Conservation (phyloP, 2,113 vertebrate genomes). For the Nettapus auritus region DNA sequence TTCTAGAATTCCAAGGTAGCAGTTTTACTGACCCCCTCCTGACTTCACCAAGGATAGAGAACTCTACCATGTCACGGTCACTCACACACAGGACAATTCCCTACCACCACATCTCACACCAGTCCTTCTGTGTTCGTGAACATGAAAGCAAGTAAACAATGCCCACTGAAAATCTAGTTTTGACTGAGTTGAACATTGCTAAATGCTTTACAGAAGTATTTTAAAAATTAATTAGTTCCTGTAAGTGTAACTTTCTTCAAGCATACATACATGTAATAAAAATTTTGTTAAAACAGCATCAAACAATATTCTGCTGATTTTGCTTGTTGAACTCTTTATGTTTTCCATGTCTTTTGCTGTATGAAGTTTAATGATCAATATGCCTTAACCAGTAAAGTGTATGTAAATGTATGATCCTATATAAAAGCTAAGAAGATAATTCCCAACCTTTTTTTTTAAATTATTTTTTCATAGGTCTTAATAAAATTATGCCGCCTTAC, state of each 20-base stretch:
- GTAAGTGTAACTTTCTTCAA: neutral
- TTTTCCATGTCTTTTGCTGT: neutral
- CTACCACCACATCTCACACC: too few species aligned
- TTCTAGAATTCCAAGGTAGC: too few species aligned
- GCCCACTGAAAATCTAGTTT: neutral
- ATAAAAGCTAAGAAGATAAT: neutral
- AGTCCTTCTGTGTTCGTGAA: too few species aligned
- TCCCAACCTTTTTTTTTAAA: neutral
- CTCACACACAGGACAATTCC: too few species aligned
- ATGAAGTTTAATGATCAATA: neutral
- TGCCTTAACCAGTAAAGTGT: neutral
- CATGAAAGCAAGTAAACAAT: neutral
- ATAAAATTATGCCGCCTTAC: constrained; percentile 87
- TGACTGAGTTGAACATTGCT: neutral
- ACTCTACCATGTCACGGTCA: too few species aligned
- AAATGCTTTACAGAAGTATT: neutral
- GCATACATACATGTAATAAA: neutral
- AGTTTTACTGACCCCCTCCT: too few species aligned
- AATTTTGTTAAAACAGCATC: neutral
- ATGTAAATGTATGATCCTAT: neutral
- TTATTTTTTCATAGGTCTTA: constrained; percentile 78
- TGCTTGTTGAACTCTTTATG: neutral
- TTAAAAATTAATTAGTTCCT: neutral
- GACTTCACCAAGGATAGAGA: too few species aligned
- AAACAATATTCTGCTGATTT: neutral